Conservation (phyloP, 2,888 invertebrate genomes). For the Halocaridina rubra region DNA sequence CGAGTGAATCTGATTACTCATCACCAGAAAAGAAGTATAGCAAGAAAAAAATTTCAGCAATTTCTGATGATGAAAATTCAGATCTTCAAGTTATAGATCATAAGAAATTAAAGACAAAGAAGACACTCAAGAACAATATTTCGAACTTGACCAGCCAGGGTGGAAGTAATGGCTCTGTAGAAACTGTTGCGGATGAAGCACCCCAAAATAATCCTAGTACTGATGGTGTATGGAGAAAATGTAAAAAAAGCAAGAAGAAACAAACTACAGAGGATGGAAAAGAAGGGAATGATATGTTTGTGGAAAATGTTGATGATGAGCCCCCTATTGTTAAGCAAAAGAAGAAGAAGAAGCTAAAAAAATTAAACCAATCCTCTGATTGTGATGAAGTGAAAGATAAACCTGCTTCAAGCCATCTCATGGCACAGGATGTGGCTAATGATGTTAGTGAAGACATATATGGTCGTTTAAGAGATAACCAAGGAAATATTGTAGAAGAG, state of each 20-base stretch:
- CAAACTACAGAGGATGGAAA: not conserved
- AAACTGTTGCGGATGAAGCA: not conserved
- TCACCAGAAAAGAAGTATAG: not conserved
- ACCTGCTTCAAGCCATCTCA: no score
- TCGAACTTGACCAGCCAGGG: not conserved
- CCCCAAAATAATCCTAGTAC: not conserved
- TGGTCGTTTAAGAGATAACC: conserved; percentile 83
- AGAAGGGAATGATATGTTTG: not conserved
- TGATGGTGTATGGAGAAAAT: not conserved
- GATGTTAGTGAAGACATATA: conserved; percentile 89
- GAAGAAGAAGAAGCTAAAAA: not conserved
- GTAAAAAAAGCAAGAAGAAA: not conserved
- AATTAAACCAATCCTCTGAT: not conserved
- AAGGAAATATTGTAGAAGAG: conserved; percentile 78
- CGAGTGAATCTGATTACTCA: not conserved
- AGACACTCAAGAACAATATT: not conserved
- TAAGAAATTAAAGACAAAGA: not conserved
- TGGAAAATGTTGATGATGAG: not conserved
- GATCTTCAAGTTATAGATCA: not conserved
- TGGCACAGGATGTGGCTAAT: conserved; percentile 9
- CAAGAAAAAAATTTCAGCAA: no score
- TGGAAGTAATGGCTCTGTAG: no score
- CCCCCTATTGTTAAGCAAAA: not conserved
- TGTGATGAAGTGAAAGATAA: not conserved
- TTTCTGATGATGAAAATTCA: not conserved